A percentile compares a stretch with the other conserved stretches of the same genome.
phyloP scores from a whole-genome alignment of 1,140 invertebrate genomes.

The Samia ricini region DNA sequence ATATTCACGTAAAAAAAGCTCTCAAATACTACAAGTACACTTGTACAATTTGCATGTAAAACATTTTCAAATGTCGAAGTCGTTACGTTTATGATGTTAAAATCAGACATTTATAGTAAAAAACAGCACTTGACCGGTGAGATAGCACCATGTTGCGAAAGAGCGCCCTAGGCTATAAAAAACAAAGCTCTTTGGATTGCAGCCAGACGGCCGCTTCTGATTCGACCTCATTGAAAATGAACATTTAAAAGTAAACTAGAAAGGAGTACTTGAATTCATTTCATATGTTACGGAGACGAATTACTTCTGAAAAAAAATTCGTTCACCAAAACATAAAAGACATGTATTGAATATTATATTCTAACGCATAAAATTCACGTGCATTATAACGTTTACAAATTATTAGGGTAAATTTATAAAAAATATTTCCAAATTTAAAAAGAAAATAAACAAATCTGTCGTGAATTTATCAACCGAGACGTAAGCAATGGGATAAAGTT shows the following conservation, averaged over 20 bases:
- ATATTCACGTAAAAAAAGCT: no score
- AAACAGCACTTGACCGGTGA: constrained; percentile 45
- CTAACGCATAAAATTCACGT: no score
- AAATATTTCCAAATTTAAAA: no score
- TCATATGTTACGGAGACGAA: neutral
- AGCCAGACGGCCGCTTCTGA: constrained; percentile 55
- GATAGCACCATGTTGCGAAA: constrained; percentile 39
- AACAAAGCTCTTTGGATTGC: constrained; percentile 63
- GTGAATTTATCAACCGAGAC: no score
- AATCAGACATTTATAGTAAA: neutral
- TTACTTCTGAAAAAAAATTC: neutral
- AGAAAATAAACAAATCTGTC: no score
- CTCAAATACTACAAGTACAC: no score
- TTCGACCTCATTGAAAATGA: constrained; percentile 55
- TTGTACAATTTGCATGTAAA: no score
- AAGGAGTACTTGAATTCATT: constrained; percentile 49
- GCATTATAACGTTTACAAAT: neutral
- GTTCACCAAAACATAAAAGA: neutral
- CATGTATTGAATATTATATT: no score
- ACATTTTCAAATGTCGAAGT: neutral
- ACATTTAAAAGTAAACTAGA: constrained; percentile 51
- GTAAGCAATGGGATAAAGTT: neutral
- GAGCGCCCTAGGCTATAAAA: constrained; percentile 54
- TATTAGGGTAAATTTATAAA: neutral
- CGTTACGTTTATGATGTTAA: neutral